Evolutionary conservation across 1,140 invertebrate species (phyloP), one percentile per base, ranked within the genome.

Genomic region (Calephelis nemesis): DNA sequence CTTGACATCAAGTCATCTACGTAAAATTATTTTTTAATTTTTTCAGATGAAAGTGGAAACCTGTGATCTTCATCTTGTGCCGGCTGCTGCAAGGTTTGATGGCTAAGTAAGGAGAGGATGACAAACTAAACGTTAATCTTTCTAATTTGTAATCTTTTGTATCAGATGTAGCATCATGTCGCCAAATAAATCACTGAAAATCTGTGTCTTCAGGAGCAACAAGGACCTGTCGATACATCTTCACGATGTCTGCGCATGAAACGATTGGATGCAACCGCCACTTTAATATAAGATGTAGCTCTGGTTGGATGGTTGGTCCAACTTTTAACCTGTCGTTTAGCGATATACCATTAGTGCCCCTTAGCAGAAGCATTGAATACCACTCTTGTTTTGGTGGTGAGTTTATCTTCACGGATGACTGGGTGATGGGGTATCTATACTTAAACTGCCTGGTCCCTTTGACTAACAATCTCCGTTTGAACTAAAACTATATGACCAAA

Each of bases 301-400:
- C 85, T 50, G 77, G 68, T 68, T 90, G 86, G 0, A 93, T 67
- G n/a, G 77, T 83, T 4, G 91, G 87, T 13, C 89, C 90, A 7
- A 76, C 69, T n/a, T 84, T 49, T 7, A 91, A 62, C 11, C 69
- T 71, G 15, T 88, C 78, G 74, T 92, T 92, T 7, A 92, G 66
- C 5, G 82, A 87, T 3, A 72, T 15, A 5, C 69, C 70, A 52
- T 69, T 75, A 11, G 47, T 11, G 15, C 15, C 66, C 66, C 30
- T 54, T 67, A 45, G 49, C 47, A 19, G 73, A 77, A 3, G 71
- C 73, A 62, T 79, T 66, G 60, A 72, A 76, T 15, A 72, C 72
- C 13, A 74, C 63, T 70, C 72, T 60, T 10, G 65, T 58, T 40
- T 70, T 71, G 7, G 75, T 69, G 10, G 75, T 72, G 4, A 54